Evolutionary conservation across 2,797 vertebrate genomes (phyloP).

Genomic region (Pangasius krempfi): DNA sequence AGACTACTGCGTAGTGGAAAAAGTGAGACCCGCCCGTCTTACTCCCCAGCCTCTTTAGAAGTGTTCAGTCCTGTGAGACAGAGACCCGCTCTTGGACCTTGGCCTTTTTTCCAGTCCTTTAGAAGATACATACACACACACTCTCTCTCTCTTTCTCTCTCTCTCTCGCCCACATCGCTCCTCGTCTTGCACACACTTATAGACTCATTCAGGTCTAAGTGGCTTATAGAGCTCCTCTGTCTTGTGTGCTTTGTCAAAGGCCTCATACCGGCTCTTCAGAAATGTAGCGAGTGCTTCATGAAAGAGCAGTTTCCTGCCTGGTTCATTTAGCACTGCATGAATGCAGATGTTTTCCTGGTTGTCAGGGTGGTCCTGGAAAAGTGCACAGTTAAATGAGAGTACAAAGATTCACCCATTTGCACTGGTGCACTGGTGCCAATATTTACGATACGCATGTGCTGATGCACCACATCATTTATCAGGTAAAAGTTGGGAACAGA

Average conservation of each 20-base stretch:
- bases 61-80: constrained; percentile 40
- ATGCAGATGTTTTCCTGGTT: constrained; percentile 2
- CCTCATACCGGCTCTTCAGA: constrained; percentile 1
- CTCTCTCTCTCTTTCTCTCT: neutral
- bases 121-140: neutral
- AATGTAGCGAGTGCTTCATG: constrained; percentile 34
- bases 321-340: neutral
- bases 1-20: constrained; percentile 49
- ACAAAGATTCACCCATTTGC: neutral
- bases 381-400: neutral
- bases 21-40: constrained; percentile 50
- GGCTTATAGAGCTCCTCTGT: constrained; percentile 29
- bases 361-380: constrained; percentile 3
- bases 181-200: constrained; percentile 45
- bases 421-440: neutral
- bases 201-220: constrained; percentile 49
- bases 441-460: neutral
- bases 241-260: constrained; percentile 41
- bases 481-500: neutral
- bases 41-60: constrained; percentile 44
- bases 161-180: neutral
- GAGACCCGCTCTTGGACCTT: constrained; percentile 32
- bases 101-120: constrained; percentile 44
- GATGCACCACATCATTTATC: neutral
- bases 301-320: neutral